Conservation (phyloP, 2,888 invertebrate species). For the Tanytarsus gracilentus region DNA sequence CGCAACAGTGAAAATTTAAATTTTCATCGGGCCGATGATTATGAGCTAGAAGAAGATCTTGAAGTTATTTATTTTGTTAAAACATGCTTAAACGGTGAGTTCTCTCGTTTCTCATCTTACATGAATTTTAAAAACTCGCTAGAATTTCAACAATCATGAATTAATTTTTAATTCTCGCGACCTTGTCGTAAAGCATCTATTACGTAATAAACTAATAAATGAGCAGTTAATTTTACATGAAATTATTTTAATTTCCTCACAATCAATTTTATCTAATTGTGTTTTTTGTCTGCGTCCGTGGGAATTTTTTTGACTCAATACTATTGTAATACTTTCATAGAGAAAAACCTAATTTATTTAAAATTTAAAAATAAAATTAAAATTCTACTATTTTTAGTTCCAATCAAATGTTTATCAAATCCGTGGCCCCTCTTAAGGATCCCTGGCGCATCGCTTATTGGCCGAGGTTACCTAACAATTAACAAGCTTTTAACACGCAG, state of each 20-base stretch:
- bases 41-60: constrained; percentile 38
- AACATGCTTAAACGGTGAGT: constrained; percentile 39
- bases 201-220: too few species aligned
- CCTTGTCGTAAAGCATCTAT: background rate
- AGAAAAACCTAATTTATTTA: background rate
- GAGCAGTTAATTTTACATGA: constrained; percentile 15
- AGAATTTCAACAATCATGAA: background rate
- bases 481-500: constrained; percentile 52
- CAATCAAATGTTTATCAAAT: constrained; percentile 48
- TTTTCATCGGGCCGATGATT: constrained; percentile 34
- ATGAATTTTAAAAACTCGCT: background rate
- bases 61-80: constrained; percentile 42
- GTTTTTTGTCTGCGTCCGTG: too few species aligned
- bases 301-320: too few species aligned
- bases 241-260: too few species aligned
- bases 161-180: background rate
- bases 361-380: background rate
- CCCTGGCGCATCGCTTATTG: constrained; percentile 63
- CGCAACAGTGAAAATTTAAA: constrained; percentile 34
- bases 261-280: too few species aligned
- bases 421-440: constrained; percentile 70
- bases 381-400: constrained; percentile 41
- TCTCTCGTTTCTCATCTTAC: background rate
- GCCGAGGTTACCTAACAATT: constrained; percentile 54
- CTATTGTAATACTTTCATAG: too few species aligned